phyloP scores from a whole-genome alignment of 2,113 vertebrate genomes.

The Psilopsiagon aurifrons region DNA sequence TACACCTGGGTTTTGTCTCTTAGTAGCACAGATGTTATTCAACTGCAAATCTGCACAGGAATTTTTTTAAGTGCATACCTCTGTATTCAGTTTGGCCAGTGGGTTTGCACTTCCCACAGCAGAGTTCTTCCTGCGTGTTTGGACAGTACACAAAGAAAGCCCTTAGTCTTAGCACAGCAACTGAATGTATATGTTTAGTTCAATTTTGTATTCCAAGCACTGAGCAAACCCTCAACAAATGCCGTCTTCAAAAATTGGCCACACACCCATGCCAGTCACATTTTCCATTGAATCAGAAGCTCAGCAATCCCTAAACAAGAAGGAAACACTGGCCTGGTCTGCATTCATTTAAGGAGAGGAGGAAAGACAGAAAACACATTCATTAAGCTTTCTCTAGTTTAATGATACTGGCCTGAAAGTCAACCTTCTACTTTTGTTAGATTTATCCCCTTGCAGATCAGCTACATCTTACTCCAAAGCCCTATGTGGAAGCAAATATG shows the following conservation, averaged over 20 bases:
- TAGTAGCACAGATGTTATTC: neutral
- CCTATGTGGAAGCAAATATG: neutral
- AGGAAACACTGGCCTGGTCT: neutral
- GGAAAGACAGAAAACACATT: neutral
- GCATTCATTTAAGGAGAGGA: slow-evolving; percentile 1
- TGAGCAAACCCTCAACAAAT: slow-evolving; percentile 20
- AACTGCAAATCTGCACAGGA: neutral
- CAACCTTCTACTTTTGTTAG: neutral
- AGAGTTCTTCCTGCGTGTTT: neutral
- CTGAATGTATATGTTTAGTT: neutral
- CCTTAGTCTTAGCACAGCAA: neutral
- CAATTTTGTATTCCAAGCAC: neutral
- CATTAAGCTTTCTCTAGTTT: slow-evolving; percentile 14
- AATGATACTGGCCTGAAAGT: neutral
- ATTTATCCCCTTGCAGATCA: neutral
- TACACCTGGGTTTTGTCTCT: neutral
- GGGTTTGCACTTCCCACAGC: neutral
- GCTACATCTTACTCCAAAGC: neutral
- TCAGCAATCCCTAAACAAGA: slow-evolving; percentile 16
- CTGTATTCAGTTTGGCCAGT: neutral
- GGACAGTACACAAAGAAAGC: neutral
- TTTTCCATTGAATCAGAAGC: slow-evolving; percentile 57
- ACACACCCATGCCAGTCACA: neutral
- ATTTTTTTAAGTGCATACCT: neutral
- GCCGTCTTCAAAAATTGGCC: neutral